Conservation (phyloP, 2,113 vertebrate species). For the Lagopus leucura region DNA sequence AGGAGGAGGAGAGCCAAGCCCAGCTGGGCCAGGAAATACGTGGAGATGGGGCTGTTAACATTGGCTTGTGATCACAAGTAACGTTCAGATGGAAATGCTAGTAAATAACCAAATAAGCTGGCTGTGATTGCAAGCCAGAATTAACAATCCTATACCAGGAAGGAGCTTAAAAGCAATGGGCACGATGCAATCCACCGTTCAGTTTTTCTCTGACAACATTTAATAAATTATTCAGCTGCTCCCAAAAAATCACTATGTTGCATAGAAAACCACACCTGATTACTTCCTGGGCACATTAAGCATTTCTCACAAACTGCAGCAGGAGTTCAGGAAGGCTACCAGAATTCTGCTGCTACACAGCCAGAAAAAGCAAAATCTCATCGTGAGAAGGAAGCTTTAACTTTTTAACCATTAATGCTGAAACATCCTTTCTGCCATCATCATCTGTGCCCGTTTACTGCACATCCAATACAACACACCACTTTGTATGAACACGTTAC, state of each 20-base stretch:
- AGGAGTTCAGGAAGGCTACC: neutral
- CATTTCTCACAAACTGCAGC: neutral
- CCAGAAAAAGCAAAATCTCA: neutral
- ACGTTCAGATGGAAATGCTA: neutral
- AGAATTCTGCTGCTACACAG: neutral
- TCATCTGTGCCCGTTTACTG: constrained; percentile 10
- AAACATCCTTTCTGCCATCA: neutral
- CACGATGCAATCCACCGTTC: neutral
- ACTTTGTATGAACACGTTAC: constrained; percentile 32
- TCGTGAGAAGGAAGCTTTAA: neutral
- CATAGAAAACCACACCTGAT: neutral
- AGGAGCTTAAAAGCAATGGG: neutral
- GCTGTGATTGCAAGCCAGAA: neutral
- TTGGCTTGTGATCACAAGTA: neutral
- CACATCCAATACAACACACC: constrained; percentile 43
- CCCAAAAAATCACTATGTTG: neutral
- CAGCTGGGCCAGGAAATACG: neutral
- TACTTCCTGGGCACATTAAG: neutral
- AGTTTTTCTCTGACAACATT: neutral
- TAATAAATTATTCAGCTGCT: neutral
- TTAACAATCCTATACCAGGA: neutral
- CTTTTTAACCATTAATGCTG: accelerated
- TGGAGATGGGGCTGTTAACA: neutral
- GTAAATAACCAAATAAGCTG: neutral
- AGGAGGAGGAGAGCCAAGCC: neutral